Evolutionary conservation across 2,888 invertebrate genomes (phyloP).

Genomic region (Ectemnius continuus): DNA sequence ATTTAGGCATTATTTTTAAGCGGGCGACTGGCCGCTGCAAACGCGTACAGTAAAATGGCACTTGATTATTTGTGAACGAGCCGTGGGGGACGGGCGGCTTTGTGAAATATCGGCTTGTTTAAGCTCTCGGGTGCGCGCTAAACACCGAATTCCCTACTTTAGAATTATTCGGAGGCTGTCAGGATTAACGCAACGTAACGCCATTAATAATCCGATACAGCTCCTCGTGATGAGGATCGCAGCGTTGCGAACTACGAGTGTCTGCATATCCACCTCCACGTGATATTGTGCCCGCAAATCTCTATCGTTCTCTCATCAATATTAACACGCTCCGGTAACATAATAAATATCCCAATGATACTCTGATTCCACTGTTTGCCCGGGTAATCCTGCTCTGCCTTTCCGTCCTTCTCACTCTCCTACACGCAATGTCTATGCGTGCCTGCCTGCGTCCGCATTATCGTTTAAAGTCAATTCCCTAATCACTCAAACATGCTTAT

Average conservation of each 20-base stretch:
- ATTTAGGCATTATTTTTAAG: conserved; percentile 3
- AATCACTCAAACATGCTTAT: neutral
- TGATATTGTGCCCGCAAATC: neutral
- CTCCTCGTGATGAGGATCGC: no score
- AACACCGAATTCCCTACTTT: conserved; percentile 33
- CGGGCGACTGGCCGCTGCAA: neutral
- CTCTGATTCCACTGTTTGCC: neutral
- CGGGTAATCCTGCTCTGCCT: neutral
- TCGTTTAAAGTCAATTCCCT: neutral
- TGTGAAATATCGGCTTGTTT: neutral
- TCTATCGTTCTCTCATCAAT: conserved; percentile 1
- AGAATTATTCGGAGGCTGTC: conserved; percentile 34
- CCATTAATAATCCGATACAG: conserved; percentile 18
- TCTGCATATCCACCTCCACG: neutral
- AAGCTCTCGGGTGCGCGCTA: neutral
- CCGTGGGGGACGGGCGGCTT: neutral
- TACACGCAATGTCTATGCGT: no score
- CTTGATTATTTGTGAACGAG: conserved; percentile 13
- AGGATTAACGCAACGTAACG: conserved; percentile 25
- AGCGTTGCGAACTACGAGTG: neutral
- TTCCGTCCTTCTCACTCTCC: neutral
- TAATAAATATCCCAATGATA: neutral
- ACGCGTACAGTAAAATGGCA: neutral
- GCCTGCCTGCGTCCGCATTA: no score
- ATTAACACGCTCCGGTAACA: neutral